A percentile compares a stretch with the other conserved stretches of the same genome.
phyloP scores from a whole-genome alignment of 1,140 invertebrate genomes.

The Maconellicoccus hirsutus region DNA sequence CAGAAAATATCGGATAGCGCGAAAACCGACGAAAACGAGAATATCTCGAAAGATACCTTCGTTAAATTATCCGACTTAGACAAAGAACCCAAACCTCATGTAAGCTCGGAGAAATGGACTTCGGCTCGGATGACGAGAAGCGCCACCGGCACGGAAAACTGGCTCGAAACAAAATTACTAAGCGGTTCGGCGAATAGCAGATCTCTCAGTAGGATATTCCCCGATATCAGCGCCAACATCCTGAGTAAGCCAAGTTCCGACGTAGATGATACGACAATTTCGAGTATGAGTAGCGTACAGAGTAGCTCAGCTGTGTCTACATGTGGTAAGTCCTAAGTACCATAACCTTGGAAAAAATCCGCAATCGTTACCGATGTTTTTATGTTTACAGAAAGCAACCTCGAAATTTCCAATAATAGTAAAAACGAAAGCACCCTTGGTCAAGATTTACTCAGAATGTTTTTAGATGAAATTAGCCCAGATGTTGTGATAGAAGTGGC shows the following conservation, averaged over 20 bases:
- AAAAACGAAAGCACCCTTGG: constrained; percentile 50
- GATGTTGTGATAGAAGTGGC: constrained; percentile 71
- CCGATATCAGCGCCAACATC: constrained; percentile 34
- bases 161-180: constrained; percentile 45
- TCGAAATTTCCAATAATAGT: constrained; percentile 40
- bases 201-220: constrained; percentile 38
- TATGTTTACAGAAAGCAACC: neutral
- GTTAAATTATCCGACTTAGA: constrained; percentile 46
- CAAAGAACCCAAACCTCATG: constrained; percentile 33
- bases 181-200: constrained; percentile 38
- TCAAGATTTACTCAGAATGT: constrained; percentile 76
- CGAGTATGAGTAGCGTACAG: constrained; percentile 42
- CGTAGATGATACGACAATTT: constrained; percentile 31
- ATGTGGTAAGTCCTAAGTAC: constrained; percentile 36
- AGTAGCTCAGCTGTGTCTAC: constrained; percentile 41
- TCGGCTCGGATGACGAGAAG: constrained; percentile 36
- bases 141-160: constrained; percentile 43
- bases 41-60: constrained; percentile 31
- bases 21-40: neutral
- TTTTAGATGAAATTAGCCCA: constrained; percentile 72
- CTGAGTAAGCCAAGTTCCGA: constrained; percentile 14
- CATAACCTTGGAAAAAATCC: too few relatives aligned
- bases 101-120: constrained; percentile 22
- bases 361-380: too few relatives aligned
- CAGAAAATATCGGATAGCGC: neutral